phyloP scores from a whole-genome alignment of 2,888 invertebrate species.

The Aricia artaxerxes region DNA sequence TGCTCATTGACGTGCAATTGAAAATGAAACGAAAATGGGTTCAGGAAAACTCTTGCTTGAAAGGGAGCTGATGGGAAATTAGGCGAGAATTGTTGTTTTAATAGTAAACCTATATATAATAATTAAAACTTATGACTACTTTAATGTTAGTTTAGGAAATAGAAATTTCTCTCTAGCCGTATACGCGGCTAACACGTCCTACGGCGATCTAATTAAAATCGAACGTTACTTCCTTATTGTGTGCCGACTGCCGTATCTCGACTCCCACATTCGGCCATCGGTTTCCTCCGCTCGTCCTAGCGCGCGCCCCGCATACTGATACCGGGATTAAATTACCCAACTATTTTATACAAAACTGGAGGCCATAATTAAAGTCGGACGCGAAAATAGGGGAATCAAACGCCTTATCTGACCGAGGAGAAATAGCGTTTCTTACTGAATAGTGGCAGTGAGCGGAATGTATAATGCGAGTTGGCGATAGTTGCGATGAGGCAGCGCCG shows the following conservation, averaged over 20 bases:
- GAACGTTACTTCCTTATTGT: constrained; percentile 16
- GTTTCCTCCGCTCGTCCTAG: constrained; percentile 52
- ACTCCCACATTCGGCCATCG: constrained; percentile 42
- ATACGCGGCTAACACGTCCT: background rate
- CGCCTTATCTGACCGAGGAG: constrained; percentile 79
- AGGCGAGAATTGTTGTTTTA: background rate
- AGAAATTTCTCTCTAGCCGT: background rate
- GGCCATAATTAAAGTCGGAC: constrained; percentile 78
- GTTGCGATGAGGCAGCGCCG: constrained; percentile 46
- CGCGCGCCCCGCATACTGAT: constrained; percentile 69
- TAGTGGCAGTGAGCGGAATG: constrained; percentile 79
- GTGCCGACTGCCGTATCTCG: background rate
- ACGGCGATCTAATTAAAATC: constrained; percentile 31
- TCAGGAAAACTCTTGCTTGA: background rate
- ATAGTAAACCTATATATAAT: too few species aligned
- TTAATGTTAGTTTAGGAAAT: background rate
- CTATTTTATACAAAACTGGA: constrained; percentile 79
- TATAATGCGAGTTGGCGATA: constrained; percentile 74
- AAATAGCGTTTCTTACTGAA: constrained; percentile 78
- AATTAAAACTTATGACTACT: too few species aligned
- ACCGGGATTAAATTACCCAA: constrained; percentile 79
- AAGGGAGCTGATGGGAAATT: background rate
- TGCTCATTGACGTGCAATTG: constrained; percentile 3
- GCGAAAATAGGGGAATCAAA: constrained; percentile 78
- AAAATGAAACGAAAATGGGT: background rate